Base-by-base conservation (phyloP, 1,140 invertebrate species). In the Drusus annulatus region DNA sequence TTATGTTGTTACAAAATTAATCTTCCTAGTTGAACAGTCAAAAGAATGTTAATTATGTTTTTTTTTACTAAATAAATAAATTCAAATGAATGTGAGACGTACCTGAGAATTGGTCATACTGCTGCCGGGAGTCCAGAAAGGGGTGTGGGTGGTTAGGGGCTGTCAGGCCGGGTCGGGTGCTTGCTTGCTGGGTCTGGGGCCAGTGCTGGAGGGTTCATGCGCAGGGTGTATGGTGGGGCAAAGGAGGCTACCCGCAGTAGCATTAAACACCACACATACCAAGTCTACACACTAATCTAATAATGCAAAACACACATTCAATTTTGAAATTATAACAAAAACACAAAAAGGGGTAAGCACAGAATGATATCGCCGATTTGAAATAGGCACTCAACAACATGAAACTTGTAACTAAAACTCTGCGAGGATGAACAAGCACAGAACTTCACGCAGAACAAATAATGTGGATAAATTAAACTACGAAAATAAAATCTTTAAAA, bases 211-310 rank as follows among this genome's bases (percentile, higher is more conserved):
- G 28, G 74, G 21, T 28, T 25, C 17, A 17, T 50, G 75, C 25
- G 8, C 36, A 63, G 45, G 52, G 52, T 75, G 25, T 75, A 52
- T 58, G 65, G 75, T 36, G 63, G 28, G 45, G 54, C 25, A 58
- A 51, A 17, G 10, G 28, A 1, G 16, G 63, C 62, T 21, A 23
- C 17, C 45, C n/a, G 28, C 50, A 56, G 50, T 23, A 63, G 25
- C 54, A 54, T 52, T 56, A 54, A 50, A 78, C 50, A 75, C 56
- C 52, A 75, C 73, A 75, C 73, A 58, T 58, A 58, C 16, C 60
- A 63, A 78, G 58, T 69, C 76, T 78, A 65, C 63, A 78, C 63
- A 78, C 76, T 78, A 78, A 78, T 65, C 60, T 23, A 78, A 78
- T 65, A 78, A 62, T 69, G 76, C 60, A 78, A 78, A 78, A 78